Base-by-base conservation (phyloP, 2,113 vertebrate species). In the Lutjanus erythropterus region DNA sequence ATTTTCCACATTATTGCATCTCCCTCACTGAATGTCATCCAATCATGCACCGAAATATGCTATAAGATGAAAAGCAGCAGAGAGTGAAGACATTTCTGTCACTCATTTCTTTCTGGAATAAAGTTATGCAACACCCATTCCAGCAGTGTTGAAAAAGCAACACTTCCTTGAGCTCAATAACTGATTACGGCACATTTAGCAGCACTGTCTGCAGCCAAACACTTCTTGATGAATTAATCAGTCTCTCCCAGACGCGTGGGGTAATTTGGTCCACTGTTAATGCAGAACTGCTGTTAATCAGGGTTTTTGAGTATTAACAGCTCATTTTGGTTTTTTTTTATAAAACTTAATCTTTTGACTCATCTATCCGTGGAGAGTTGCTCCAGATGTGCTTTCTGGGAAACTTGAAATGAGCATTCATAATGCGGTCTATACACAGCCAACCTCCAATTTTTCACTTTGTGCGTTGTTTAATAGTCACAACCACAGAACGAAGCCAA, bases 171-270 rank as follows among this genome's bases (percentile, higher is more conserved):
- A 15, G 35, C n/a, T 56, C 39, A n/a, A 7, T 84, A 35, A 88
- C 29, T 81, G 88, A 86, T 83, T 73, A 59, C 41, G 33, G 72
- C 35, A 35, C 70, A 56, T 80, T 78, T 47, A 81, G 76, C 74
- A 39, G n/a, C 65, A 42, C 14, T 4, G 29, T 55, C 46, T 72
- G 79, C 70, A 67, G 76, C 71, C 80, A 71, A 78, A 86, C 53
- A 19, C 71, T 18, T 75, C 49, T 62, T 75, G 86, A 88, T 85
- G 71, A 75, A 84, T 86, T 61, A 75, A 91, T 89, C 64, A 74
- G 81, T 41, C 44, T 46, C 37, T 70, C 42, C 52, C 81, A 80
- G 80, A 84, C 16, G 35, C 1, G 35, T 37, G 55, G 66, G 79
- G 53, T 73, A 58, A 85, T 90, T 84, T 79, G 37, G 56, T 65